Conservation (phyloP, 1,140 invertebrate genomes). For the Lethocerus indicus region DNA sequence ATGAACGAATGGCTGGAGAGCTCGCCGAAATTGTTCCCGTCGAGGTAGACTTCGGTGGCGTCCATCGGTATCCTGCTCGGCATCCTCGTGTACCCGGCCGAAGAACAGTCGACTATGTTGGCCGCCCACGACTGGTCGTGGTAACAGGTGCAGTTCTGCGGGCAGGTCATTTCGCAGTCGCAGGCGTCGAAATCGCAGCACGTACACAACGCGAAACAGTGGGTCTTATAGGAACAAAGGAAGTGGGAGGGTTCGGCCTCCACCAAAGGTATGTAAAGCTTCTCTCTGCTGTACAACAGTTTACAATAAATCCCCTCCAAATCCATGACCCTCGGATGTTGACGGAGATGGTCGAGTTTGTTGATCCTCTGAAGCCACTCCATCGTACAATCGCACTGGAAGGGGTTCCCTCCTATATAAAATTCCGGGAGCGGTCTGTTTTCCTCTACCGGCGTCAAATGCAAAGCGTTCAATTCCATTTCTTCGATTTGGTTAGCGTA, state of each 20-base stretch:
- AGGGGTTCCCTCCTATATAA: conserved; percentile 74
- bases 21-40: conserved; percentile 75
- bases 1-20: conserved; percentile 80
- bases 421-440: conserved; percentile 58
- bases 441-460: conserved; percentile 48
- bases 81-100: conserved; percentile 57
- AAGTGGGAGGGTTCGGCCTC: conserved; percentile 76
- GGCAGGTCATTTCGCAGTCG: conserved; percentile 91
- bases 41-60: conserved; percentile 80
- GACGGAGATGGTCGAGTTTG: conserved; percentile 40
- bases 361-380: conserved; percentile 78
- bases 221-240: conserved; percentile 78
- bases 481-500: conserved; percentile 69
- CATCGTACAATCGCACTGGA: conserved; percentile 73
- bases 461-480: conserved; percentile 62
- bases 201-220: conserved; percentile 82
- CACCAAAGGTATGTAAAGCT: conserved; percentile 61
- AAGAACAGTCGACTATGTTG: conserved; percentile 83
- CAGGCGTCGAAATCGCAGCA: conserved; percentile 91
- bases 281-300: conserved; percentile 65
- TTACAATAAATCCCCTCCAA: conserved; percentile 81
- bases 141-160: conserved; percentile 83
- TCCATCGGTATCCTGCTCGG: conserved; percentile 84
- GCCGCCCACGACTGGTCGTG: conserved; percentile 86
- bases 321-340: conserved; percentile 80